These are phyloP conservation scores for Chrosomus eos DNA, from an alignment of 2,797 vertebrate genomes.

Conservation along the genomic window DNA sequence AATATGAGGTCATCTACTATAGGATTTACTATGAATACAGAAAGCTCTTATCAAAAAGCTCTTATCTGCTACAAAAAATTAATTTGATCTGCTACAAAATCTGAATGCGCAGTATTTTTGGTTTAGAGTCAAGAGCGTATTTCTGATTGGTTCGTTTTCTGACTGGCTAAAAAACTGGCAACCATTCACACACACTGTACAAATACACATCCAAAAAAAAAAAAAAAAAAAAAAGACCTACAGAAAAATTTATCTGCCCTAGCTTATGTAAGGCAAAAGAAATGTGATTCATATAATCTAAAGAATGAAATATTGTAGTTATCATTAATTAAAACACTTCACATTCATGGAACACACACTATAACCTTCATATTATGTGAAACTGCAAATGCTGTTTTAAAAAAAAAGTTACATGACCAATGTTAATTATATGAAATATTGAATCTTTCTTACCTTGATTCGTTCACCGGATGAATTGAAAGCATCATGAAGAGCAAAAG, in stretches of 20 bases:
- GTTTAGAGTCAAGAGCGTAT: neutral
- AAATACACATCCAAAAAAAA: neutral
- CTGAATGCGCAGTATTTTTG: neutral
- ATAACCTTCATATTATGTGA: neutral
- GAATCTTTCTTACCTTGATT: constrained; percentile 27
- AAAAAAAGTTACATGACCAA: neutral
- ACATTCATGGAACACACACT: neutral
- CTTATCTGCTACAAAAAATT: neutral
- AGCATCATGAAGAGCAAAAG: neutral
- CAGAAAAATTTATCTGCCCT: neutral
- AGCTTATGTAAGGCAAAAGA: neutral
- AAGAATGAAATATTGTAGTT: neutral
- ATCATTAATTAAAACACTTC: neutral
- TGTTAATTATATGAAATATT: neutral
- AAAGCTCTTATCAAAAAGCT: neutral
- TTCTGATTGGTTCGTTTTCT: neutral
- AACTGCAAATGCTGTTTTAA: neutral
- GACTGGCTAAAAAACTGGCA: neutral
- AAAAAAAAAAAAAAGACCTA: neutral
- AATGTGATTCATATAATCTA: neutral
- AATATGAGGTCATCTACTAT: neutral
- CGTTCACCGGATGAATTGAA: neutral
- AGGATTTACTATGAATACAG: neutral
- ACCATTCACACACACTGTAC: neutral
- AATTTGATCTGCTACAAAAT: neutral